Evolutionary conservation across 2,113 vertebrate genomes (phyloP).

Genomic region (Oostethus manadensis): DNA sequence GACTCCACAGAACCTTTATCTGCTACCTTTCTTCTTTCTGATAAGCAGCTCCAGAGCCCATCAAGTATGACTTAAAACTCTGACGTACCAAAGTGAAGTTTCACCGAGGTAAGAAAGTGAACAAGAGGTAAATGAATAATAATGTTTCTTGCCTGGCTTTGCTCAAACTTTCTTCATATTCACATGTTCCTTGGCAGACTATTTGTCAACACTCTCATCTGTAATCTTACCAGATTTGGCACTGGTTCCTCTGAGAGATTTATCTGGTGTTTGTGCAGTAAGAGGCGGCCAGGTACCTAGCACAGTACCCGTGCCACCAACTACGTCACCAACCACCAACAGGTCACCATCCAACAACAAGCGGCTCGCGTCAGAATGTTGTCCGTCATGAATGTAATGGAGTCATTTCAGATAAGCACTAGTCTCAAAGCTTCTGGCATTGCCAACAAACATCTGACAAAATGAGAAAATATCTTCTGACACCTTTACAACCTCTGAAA

Average conservation of each 20-base stretch:
- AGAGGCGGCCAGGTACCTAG: neutral
- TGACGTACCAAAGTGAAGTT: slow-evolving; percentile 33
- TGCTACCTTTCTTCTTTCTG: slow-evolving; percentile 33
- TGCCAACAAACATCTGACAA: slow-evolving; percentile 15
- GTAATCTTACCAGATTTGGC: slow-evolving; percentile 29
- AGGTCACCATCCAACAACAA: neutral
- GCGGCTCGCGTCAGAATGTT: slow-evolving; percentile 16
- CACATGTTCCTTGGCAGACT: neutral
- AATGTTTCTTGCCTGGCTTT: slow-evolving; percentile 30
- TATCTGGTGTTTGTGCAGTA: slow-evolving; percentile 9
- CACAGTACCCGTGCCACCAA: slow-evolving; percentile 14
- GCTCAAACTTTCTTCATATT: slow-evolving; percentile 14
- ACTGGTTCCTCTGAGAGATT: slow-evolving; percentile 1
- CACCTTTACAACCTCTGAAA: no score
- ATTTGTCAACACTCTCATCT: slow-evolving; percentile 8
- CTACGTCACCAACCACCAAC: slow-evolving; percentile 15
- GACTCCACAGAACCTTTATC: slow-evolving; percentile 32
- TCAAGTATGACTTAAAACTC: slow-evolving; percentile 46
- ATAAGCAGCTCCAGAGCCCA: slow-evolving; percentile 50
- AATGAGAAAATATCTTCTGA: neutral
- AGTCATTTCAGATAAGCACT: slow-evolving; percentile 39
- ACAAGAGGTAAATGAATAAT: slow-evolving; percentile 25
- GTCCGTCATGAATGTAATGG: slow-evolving; percentile 22
- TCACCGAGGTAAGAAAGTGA: slow-evolving; percentile 25
- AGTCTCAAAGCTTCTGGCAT: slow-evolving; percentile 29